Percentiles rank a stretch among this genome's conserved stretches.
These are phyloP conservation scores for Noturus placidus DNA, from an alignment of 2,113 vertebrate species.

Conservation along the genomic window DNA sequence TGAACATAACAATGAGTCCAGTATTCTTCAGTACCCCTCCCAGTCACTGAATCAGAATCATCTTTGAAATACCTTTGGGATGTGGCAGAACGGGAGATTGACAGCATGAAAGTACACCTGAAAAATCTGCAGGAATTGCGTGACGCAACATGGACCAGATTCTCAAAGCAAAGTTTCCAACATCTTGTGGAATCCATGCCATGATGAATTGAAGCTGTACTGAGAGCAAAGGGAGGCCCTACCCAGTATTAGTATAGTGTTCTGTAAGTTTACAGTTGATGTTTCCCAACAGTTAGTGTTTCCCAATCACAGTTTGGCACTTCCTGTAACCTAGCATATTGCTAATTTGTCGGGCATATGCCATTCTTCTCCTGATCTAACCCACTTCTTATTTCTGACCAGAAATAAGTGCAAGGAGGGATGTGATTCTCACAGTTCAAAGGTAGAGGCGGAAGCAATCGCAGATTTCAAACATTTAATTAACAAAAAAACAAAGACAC, in stretches of 20 bases:
- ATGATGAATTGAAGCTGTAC: background rate
- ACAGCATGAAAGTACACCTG: background rate
- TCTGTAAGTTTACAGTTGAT: background rate
- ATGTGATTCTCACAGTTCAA: background rate
- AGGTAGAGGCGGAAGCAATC: too few species aligned
- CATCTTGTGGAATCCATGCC: background rate
- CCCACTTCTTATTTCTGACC: background rate
- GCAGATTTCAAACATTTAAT: too few species aligned
- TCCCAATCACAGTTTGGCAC: background rate
- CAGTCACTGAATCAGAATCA: background rate
- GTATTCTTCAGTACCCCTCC: background rate
- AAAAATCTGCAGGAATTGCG: background rate
- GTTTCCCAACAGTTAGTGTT: background rate
- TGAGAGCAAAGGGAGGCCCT: background rate
- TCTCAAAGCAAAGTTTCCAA: too few species aligned
- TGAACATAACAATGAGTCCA: background rate
- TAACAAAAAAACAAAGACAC: too few species aligned
- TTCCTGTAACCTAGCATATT: background rate
- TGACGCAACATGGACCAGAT: background rate
- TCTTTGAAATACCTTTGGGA: background rate
- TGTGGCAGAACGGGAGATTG: background rate
- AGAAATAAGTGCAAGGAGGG: background rate
- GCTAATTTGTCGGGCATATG: background rate
- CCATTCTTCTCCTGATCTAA: background rate
- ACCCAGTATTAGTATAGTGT: background rate